Base-by-base conservation (phyloP, 2,888 invertebrate genomes). In the Biston stratarius region DNA sequence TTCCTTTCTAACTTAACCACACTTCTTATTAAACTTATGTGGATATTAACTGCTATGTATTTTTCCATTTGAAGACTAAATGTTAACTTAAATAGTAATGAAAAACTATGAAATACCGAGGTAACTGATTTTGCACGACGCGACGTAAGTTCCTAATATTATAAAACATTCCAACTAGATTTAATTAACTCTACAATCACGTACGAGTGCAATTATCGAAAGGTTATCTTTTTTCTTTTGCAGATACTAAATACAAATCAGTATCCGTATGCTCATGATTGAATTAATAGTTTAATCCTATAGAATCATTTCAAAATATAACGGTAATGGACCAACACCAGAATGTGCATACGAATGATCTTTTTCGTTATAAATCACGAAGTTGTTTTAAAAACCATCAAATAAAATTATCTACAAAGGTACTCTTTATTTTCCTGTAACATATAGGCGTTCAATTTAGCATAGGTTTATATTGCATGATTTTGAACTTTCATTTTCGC, bases 401-500 rank as follows among this genome's bases (percentile, higher is more conserved):
- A 33, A 8, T 42, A 12, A 42, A 42, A 10, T 48, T 38, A 38
- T 59, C 56, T 56, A 47, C 15, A 36, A 51, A 59, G n/a, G 38
- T 40, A 24, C 44, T 53, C 10, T 33, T 24, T 24, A 61, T 62
- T 40, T 59, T 70, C 71, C 74, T 69, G 71, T 67, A 69, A 70
- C 57, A 63, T 71, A 68, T 71, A 68, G 59, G 68, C 65, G 61
- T 71, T 73, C 70, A 71, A 70, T 71, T 75, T 71, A 63, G 71
- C 72, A 71, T 69, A 69, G 62, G 67, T 64, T 55, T 68, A 71
- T 71, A 73, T 73, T 72, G 73, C 73, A 73, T 75, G 73, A 73
- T 73, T 75, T 75, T 75, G 75, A 75, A 75, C 75, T 75, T 75
- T 75, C 75, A 72, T 73, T 71, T 75, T 73, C 75, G 73, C 75